Base-by-base conservation (phyloP, 2,888 invertebrate genomes). In the Polymixis flavicincta region DNA sequence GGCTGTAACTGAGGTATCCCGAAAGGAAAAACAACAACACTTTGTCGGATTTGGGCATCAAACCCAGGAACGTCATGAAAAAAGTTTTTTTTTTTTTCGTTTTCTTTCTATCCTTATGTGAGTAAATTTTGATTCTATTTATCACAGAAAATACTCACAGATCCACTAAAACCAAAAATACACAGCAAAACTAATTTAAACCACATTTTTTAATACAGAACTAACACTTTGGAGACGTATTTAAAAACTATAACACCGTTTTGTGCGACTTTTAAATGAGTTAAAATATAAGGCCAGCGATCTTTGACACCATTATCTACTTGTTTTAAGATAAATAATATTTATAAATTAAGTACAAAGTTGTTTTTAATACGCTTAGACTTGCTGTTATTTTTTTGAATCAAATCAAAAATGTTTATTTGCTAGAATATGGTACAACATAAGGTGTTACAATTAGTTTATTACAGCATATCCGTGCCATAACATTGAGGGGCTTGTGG, bases 161-260 rank as follows among this genome's bases (percentile, higher is more conserved):
- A 90, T 75, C 84, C 83, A 50, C 88, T 88, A 69, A 89, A 92
- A 55, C 92, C 88, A 61, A 93, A 90, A 74, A 92, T 68, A 32
- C 88, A 89, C 25, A 95, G 48, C 2, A 94, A 54, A 5, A 90
- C 52, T 37, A 93, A 76, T 85, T 91, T 91, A 0, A 88, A 67
- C 94, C 92, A 93, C 95, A 95, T 95, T 88, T 57, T 55, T 60
- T 70, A 63, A 78, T 60, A 79, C 74, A 59, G 57, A 78, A 80
- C 77, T 19, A 19, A 7, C 74, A 75, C 61, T 32, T 37, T 63
- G 52, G 32, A 69, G 57, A 71, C 32, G 11, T 80, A 66, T 55
- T 42, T 78, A 67, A 64, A 67, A 81, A 87, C 87, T 85, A n/a
- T n/a, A 78, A 81, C 55, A 68, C 63, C 55, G n/a, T 69, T 52